Evolutionary conservation across 1,140 invertebrate species (phyloP).

Genomic region (Cecropterus lyciades): DNA sequence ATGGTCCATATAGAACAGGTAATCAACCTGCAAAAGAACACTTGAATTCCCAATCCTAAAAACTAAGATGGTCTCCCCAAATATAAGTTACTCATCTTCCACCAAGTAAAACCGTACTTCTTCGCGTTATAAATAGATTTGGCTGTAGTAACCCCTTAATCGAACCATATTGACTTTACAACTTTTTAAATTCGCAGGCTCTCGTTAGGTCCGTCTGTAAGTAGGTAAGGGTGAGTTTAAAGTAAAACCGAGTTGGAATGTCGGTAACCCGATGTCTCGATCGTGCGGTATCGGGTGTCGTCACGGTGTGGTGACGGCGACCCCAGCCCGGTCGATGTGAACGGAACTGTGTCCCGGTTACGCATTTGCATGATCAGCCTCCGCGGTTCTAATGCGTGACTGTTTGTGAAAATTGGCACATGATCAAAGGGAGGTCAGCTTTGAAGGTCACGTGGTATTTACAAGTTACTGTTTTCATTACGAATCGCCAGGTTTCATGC

Average conservation of each 20-base stretch:
- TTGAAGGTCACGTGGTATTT: slow-evolving; percentile 21
- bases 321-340: slow-evolving; percentile 49
- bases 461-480: too few relatives aligned
- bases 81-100: too few relatives aligned
- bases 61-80: too few relatives aligned
- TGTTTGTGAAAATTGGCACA: slow-evolving; percentile 26
- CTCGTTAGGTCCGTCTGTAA: not conserved
- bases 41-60: too few relatives aligned
- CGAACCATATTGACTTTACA: too few relatives aligned
- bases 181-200: too few relatives aligned
- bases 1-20: too few relatives aligned
- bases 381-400: slow-evolving; percentile 31
- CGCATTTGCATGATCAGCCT: slow-evolving; percentile 40
- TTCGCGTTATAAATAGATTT: too few relatives aligned
- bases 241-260: slow-evolving; percentile 19
- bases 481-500: too few relatives aligned
- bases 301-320: slow-evolving; percentile 52
- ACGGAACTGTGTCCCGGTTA: slow-evolving; percentile 59
- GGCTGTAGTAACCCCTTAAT: too few relatives aligned
- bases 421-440: slow-evolving; percentile 1
- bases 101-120: too few relatives aligned
- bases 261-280: slow-evolving; percentile 57
- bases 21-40: too few relatives aligned
- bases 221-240: slow-evolving; percentile 18
- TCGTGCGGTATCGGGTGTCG: slow-evolving; percentile 60